Evolutionary conservation across 2,797 vertebrate genomes (phyloP).

Genomic region (Vespertilio murinus): DNA sequence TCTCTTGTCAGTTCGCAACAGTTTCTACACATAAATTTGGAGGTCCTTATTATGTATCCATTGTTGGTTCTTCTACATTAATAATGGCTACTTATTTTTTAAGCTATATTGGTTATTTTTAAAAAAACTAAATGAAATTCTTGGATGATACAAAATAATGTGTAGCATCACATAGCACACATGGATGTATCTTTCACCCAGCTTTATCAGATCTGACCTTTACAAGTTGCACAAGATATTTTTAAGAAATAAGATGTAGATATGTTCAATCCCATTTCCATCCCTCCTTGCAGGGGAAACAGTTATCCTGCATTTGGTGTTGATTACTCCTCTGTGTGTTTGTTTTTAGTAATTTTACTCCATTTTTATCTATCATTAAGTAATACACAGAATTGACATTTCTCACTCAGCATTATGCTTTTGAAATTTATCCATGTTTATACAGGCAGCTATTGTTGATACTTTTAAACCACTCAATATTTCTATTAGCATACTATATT

Average conservation of each 20-base stretch:
- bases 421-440: background rate
- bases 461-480: background rate
- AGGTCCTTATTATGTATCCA: background rate
- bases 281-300: background rate
- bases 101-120: background rate
- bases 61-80: background rate
- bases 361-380: background rate
- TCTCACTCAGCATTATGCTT: background rate
- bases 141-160: background rate
- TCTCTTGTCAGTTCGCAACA: background rate
- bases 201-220: background rate
- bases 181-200: background rate
- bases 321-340: background rate
- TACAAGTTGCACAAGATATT: background rate
- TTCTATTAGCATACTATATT: background rate
- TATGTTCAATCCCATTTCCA: background rate
- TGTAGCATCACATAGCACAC: background rate
- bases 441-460: background rate
- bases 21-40: background rate
- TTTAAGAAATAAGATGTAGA: background rate
- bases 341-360: slow-evolving; percentile 20
- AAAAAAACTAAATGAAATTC: background rate
- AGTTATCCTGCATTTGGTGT: background rate
- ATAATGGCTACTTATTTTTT: background rate
- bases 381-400: background rate